Conservation (phyloP, 2,113 vertebrate genomes). For the Sterrhoptilus dennistouni region DNA sequence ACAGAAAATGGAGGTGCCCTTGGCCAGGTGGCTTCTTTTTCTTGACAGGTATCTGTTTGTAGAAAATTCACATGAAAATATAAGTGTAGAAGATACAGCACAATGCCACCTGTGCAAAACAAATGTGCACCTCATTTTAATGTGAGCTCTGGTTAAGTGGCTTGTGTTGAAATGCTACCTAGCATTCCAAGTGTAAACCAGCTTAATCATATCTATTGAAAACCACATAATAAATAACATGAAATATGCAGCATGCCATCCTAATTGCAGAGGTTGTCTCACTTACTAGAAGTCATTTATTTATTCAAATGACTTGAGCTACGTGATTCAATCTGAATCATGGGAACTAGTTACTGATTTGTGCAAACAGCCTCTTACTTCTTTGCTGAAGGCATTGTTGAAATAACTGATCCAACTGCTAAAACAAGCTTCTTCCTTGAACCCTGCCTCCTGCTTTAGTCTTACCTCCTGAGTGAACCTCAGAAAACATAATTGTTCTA, state of each 20-base stretch:
- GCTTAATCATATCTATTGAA: slow-evolving; percentile 17
- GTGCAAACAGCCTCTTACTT: not conserved
- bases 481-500: not conserved
- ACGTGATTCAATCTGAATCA: slow-evolving; percentile 32
- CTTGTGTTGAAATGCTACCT: slow-evolving; percentile 19
- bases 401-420: slow-evolving; percentile 53
- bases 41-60: not conserved
- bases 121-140: not conserved
- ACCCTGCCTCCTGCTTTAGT: not conserved
- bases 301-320: slow-evolving; percentile 40
- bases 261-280: slow-evolving; percentile 13
- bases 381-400: slow-evolving; percentile 46
- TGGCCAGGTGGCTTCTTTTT: not conserved
- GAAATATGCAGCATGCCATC: slow-evolving; percentile 5
- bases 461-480: not conserved
- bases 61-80: not conserved
- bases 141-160: not conserved
- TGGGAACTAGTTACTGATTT: slow-evolving; percentile 26
- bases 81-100: not conserved
- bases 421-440: slow-evolving; percentile 39
- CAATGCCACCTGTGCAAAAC: not conserved
- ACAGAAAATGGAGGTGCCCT: not conserved
- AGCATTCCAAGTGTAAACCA: slow-evolving; percentile 20
- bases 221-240: slow-evolving; percentile 13
- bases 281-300: slow-evolving; percentile 34